phyloP scores from a whole-genome alignment of 2,797 vertebrate species.

The Sebastes diaconus region DNA sequence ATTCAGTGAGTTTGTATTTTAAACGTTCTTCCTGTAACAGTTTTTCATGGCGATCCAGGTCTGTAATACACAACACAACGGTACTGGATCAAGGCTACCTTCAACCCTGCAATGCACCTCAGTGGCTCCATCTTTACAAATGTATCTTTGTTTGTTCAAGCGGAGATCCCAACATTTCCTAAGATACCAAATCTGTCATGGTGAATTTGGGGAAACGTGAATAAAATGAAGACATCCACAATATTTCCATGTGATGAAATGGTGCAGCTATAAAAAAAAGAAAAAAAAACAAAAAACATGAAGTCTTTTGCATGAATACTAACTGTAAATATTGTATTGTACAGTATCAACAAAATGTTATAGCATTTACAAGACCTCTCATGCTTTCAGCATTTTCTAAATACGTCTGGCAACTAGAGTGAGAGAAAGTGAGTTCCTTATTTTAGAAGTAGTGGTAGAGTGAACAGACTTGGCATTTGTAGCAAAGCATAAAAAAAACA shows the following conservation, averaged over 20 bases:
- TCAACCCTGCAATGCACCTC: background rate
- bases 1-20: background rate
- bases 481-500: too few relatives aligned
- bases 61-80: background rate
- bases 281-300: background rate
- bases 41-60: background rate
- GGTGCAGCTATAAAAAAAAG: background rate
- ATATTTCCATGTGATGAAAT: background rate
- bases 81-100: background rate
- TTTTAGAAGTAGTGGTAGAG: background rate
- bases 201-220: background rate
- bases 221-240: background rate
- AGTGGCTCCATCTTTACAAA: background rate
- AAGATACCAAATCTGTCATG: background rate
- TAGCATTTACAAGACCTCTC: background rate
- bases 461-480: background rate
- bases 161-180: background rate
- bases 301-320: background rate
- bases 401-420: background rate
- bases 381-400: background rate
- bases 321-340: background rate
- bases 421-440: background rate
- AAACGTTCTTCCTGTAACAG: background rate
- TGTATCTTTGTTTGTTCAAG: background rate
- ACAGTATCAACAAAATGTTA: background rate